These are phyloP conservation scores for Patagioenas fasciata DNA, from an alignment of 2,113 vertebrate species.

Conservation along the genomic window DNA sequence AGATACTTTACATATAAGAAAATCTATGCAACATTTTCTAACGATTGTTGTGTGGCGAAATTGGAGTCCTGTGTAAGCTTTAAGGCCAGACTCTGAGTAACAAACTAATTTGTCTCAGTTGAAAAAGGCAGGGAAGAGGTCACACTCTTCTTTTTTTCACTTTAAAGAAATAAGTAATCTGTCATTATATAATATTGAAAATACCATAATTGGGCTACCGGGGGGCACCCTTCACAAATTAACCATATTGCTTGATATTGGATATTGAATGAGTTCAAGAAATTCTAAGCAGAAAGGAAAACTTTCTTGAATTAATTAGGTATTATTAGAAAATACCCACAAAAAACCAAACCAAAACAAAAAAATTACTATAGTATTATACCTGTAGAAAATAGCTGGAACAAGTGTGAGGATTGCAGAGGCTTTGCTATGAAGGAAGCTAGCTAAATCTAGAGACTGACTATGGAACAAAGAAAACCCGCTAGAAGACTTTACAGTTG, in stretches of 20 bases:
- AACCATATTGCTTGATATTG: not conserved
- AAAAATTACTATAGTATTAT: not conserved
- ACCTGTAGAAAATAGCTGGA: not conserved
- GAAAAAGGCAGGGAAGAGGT: not conserved
- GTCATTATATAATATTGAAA: not conserved
- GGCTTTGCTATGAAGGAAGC: not conserved
- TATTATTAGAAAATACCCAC: not conserved
- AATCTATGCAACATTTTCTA: fast-evolving
- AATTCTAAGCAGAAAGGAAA: not conserved
- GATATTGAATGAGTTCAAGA: not conserved
- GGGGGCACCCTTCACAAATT: fast-evolving
- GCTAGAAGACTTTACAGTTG: not conserved
- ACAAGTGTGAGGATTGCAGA: not conserved
- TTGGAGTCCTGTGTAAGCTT: not conserved
- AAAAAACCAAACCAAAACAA: not conserved
- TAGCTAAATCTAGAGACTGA: not conserved
- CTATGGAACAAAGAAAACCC: not conserved
- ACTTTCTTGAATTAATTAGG: not conserved
- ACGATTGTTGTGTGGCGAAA: not conserved
- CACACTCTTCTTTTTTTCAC: not conserved
- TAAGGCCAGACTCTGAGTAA: not conserved
- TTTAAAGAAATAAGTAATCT: not conserved
- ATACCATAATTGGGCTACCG: not conserved
- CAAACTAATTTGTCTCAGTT: not conserved
- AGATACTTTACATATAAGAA: not conserved